These are phyloP conservation scores for Nephila pilipes DNA, from an alignment of 1,140 invertebrate genomes.

Conservation along the genomic window DNA sequence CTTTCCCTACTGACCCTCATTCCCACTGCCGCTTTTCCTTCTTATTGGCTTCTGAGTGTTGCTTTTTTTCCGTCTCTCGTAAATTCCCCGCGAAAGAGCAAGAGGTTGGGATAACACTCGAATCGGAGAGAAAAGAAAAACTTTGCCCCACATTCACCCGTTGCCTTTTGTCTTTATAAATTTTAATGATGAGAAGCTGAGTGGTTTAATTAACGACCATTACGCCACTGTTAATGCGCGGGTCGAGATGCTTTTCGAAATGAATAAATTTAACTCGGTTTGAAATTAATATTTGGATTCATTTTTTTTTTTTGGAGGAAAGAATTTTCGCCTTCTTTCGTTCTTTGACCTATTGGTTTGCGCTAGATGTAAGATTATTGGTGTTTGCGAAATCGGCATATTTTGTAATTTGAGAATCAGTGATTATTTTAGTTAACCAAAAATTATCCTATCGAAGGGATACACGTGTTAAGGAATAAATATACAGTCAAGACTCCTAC, in stretches of 20 bases:
- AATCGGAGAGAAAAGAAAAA: neutral
- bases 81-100: neutral
- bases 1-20: conserved; percentile 66
- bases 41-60: neutral
- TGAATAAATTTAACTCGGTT: neutral
- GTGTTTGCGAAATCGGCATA: no score
- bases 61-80: neutral
- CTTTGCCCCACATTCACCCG: neutral
- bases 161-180: neutral
- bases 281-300: neutral
- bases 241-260: neutral
- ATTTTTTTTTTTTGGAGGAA: no score
- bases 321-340: neutral
- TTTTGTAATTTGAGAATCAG: no score
- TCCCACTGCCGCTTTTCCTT: neutral
- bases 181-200: neutral
- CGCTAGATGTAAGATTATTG: neutral
- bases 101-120: neutral
- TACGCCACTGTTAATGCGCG: neutral
- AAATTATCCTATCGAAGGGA: no score
- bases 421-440: no score
- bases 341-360: neutral
- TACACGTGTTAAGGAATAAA: no score
- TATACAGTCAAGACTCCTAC: no score
- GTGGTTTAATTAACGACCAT: neutral